Evolutionary conservation across 1,140 invertebrate species (phyloP), one percentile per base, ranked within the genome.

Genomic region (Orius laevigatus): DNA sequence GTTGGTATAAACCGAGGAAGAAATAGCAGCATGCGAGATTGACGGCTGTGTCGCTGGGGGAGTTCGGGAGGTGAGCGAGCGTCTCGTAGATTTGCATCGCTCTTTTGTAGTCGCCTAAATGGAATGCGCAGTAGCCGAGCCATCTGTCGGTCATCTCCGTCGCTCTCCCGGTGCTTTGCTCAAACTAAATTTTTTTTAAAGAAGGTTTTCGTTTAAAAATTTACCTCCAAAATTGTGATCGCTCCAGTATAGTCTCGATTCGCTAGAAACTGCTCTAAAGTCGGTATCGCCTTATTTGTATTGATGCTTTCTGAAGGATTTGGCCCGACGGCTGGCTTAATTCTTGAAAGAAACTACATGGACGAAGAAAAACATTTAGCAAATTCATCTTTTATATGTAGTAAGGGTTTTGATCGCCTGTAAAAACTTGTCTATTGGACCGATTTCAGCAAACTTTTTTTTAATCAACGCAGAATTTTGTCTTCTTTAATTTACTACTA

Each of bases 1-100:
- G 74, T 43, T 73, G 69, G 57, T 85, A 84, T 72, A 81, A 78
- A 61, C 92, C 93, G 50, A 97, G 69, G 60, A 90, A 95, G 63
- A 98, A 98, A 64, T 89, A 89, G 63, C 90, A 95, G 49, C 93
- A 94, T 5, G 87, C 90, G 4, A 95, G 66, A 68, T 92, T 91
- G 3, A 84, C 71, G 35, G 69, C 67, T 3, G 87, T 57, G 51
- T 80, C 69, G 2, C 67, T 61, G 1, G 68, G 55, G 0, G 62
- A 57, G 4, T 64, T 53, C 1, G 68, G 59, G 2, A 59, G 36
- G 15, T 64, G 57, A 2, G 49, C 57, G 1, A 79, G 57, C 6
- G 59, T 63, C 54, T 75, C 69, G 61, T 84, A 94, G 10, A 78
- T 72, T 18, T 78, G 72, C 25, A 89, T 68, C 0, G 93, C 82